Percentiles rank a stretch among this genome's conserved stretches.
Evolutionary conservation across 2,113 vertebrate genomes (phyloP).

Genomic region (Perca schrenkii): DNA sequence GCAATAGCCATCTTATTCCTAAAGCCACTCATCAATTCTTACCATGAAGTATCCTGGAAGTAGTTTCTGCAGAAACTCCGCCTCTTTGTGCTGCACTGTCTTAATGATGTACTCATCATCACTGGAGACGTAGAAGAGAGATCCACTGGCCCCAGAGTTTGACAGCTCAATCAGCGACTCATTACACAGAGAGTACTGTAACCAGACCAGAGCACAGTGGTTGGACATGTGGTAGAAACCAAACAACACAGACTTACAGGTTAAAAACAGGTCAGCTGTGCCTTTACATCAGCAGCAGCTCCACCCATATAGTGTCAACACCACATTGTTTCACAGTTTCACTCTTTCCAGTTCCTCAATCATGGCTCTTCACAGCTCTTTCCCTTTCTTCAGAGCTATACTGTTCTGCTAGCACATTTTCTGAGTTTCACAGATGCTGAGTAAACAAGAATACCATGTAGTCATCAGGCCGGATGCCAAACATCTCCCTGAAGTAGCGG

Average conservation of each 20-base stretch:
- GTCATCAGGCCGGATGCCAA: slow-evolving; percentile 94
- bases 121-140: slow-evolving; percentile 93
- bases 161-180: slow-evolving; percentile 93
- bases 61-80: slow-evolving; percentile 95
- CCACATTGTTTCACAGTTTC: slow-evolving; percentile 17
- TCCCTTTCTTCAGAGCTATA: background rate
- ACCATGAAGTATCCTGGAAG: slow-evolving; percentile 98
- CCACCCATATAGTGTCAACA: slow-evolving; percentile 18
- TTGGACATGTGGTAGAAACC: slow-evolving; percentile 21
- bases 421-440: background rate
- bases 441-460: slow-evolving; percentile 87
- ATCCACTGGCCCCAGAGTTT: slow-evolving; percentile 94
- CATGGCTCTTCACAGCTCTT: background rate
- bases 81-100: slow-evolving; percentile 97
- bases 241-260: background rate
- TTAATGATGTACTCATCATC: slow-evolving; percentile 98
- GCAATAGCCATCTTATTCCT: background rate
- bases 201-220: slow-evolving; percentile 26
- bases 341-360: slow-evolving; percentile 41
- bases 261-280: background rate
- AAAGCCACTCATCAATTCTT: slow-evolving; percentile 46
- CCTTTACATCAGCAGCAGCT: background rate
- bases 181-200: slow-evolving; percentile 92
- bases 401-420: background rate
- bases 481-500: slow-evolving; percentile 97